Evolutionary conservation across 2,888 invertebrate genomes (phyloP), one percentile per base, ranked within the genome.

Genomic region (Cremastinae sp.): DNA sequence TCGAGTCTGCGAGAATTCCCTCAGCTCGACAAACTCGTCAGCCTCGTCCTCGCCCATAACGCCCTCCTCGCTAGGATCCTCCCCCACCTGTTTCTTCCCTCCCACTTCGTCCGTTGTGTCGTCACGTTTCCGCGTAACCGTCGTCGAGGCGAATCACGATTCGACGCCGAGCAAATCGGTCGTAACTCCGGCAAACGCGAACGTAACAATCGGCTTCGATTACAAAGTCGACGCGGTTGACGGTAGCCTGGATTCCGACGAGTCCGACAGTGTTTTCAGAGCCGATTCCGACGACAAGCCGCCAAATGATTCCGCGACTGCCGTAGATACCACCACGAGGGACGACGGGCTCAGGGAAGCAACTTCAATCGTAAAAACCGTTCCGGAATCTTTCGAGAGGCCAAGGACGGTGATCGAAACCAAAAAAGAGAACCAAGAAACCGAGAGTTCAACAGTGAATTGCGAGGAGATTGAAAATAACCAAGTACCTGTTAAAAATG

Each of bases 1-100:
- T 5, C 87, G 90, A 71, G 91, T 91, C 8, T 87, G 89, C 49
- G 90, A 90, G 83, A 85, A 88, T 28, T 86, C 91, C 51, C 88
- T 90, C 75, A 87, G 87, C 34, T 87, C 88, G 12, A 83, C 85
- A 49, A 88, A 87, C 54, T 84, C 85, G 78, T 84, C 87, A 61
- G 88, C 90, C 45, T 90, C 91, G 0, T 86, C 90, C 1, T 90
- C 91, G 0, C 90, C 91, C 0, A 84, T 90, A 28, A 83, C 86
- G 45, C 84, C 87, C n/a, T 75, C 85, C 83, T 45, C 85, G 86
- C 1, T 91, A 89, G 2, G 85, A 34, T 84, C 87, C 53, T 92
- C 92, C 0, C 85, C 92, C 49, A 92, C 92, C 77, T 91, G 89
- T 85, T 92, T 92, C 53, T 90, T 92, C 22, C 91, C 92, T 9